These are phyloP conservation scores for Patella depressa DNA, from an alignment of 2,888 invertebrate species.

Conservation along the genomic window DNA sequence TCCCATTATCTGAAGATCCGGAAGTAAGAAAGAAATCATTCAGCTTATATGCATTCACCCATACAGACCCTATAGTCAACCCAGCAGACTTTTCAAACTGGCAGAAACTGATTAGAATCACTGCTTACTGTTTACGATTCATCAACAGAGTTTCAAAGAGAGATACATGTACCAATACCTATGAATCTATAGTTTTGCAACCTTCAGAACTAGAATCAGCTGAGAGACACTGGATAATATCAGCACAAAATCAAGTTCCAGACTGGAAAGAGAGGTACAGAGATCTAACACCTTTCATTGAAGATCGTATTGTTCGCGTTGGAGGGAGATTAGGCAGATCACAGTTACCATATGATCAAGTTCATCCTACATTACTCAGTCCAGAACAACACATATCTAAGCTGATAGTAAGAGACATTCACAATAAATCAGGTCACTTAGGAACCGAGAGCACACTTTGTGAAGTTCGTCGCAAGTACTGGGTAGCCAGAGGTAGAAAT, in stretches of 20 bases:
- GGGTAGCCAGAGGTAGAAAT: too few relatives aligned
- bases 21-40: not conserved
- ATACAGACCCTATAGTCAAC: constrained; percentile 1
- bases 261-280: constrained; percentile 13
- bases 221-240: constrained; percentile 14
- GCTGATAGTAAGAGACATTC: too few relatives aligned
- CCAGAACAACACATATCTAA: too few relatives aligned
- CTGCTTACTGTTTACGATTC: constrained; percentile 21
- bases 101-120: constrained; percentile 17
- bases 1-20: not conserved
- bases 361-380: too few relatives aligned
- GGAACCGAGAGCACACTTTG: too few relatives aligned
- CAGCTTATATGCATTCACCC: not conserved
- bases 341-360: too few relatives aligned
- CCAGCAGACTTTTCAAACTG: constrained; percentile 11
- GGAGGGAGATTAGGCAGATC: too few relatives aligned
- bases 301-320: too few relatives aligned
- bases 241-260: constrained; percentile 10
- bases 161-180: not conserved
- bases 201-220: constrained; percentile 5
- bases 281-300: not conserved
- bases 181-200: not conserved
- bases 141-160: not conserved
- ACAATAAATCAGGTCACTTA: too few relatives aligned
- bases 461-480: too few relatives aligned